Conservation (phyloP, 2,113 vertebrate species). For the Setophaga petechia region DNA sequence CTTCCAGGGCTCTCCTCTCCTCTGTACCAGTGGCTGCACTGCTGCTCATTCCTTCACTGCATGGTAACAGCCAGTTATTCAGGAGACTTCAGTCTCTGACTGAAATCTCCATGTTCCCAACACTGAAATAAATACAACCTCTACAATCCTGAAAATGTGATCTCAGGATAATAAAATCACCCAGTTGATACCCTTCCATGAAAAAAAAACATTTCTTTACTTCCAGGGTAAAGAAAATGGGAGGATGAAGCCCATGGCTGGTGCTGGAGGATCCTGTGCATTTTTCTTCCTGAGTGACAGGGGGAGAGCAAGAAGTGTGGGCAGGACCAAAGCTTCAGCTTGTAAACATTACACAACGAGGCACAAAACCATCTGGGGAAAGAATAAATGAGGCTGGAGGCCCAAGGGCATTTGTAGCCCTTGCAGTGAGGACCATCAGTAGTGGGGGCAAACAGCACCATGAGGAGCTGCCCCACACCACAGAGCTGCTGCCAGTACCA, state of each 20-base stretch:
- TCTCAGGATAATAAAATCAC: not conserved
- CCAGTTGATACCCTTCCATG: not conserved
- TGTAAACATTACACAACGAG: not conserved
- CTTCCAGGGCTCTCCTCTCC: not conserved
- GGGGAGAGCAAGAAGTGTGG: accelerated
- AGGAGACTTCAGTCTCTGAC: not conserved
- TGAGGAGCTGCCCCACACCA: not conserved
- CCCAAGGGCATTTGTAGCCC: not conserved
- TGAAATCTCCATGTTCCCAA: not conserved
- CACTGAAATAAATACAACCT: not conserved
- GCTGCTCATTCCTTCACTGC: not conserved
- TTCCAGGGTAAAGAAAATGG: not conserved
- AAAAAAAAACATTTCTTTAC: not conserved
- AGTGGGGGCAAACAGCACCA: not conserved
- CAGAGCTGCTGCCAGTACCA: not conserved
- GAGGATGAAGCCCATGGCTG: accelerated
- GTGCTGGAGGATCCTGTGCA: no score
- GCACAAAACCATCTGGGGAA: not conserved
- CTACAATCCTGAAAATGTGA: not conserved
- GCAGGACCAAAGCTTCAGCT: not conserved
- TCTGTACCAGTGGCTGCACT: not conserved
- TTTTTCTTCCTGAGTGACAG: not conserved
- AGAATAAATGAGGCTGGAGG: not conserved
- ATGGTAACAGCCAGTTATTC: not conserved
- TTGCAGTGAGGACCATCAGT: not conserved